Conservation (phyloP, 2,888 invertebrate genomes). For the Ophonus ardosiacus region DNA sequence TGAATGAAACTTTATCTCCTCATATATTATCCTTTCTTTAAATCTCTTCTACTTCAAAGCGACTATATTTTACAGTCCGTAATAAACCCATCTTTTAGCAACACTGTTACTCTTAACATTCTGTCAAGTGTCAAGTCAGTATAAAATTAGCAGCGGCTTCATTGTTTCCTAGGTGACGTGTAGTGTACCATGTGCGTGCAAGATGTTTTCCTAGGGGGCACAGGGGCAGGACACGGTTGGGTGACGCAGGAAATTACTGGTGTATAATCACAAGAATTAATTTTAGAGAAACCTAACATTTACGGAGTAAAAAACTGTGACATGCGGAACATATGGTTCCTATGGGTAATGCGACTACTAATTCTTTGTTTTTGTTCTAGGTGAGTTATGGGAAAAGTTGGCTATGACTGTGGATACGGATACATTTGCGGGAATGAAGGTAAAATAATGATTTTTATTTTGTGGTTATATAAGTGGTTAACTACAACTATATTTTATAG, state of each 20-base stretch:
- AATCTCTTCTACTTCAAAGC: neutral
- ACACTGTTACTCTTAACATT: neutral
- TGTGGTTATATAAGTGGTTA: neutral
- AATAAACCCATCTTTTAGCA: conserved; percentile 3
- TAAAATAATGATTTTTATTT: neutral
- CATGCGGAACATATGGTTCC: conserved; percentile 33
- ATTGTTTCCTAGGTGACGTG: conserved; percentile 30
- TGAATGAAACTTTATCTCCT: neutral
- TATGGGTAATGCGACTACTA: conserved; percentile 8
- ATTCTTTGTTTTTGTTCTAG: conserved; percentile 41
- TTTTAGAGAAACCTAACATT: conserved; percentile 55
- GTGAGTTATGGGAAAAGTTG: conserved; percentile 19
- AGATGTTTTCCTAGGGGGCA: conserved; percentile 27
- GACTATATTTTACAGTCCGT: neutral
- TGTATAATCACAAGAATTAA: conserved; percentile 53
- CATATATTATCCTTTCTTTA: neutral
- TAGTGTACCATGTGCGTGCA: conserved; percentile 30
- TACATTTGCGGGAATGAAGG: conserved; percentile 12
- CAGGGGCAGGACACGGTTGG: conserved; percentile 17
- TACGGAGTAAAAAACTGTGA: conserved; percentile 42
- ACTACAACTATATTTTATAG: too few species aligned
- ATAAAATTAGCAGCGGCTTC: conserved; percentile 49
- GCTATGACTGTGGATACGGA: neutral
- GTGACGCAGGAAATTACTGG: conserved; percentile 46
- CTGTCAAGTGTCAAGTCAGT: neutral